Percentiles rank a stretch among this genome's conserved stretches.
Conservation (phyloP, 1,140 invertebrate genomes). For the Achatina immaculata region DNA sequence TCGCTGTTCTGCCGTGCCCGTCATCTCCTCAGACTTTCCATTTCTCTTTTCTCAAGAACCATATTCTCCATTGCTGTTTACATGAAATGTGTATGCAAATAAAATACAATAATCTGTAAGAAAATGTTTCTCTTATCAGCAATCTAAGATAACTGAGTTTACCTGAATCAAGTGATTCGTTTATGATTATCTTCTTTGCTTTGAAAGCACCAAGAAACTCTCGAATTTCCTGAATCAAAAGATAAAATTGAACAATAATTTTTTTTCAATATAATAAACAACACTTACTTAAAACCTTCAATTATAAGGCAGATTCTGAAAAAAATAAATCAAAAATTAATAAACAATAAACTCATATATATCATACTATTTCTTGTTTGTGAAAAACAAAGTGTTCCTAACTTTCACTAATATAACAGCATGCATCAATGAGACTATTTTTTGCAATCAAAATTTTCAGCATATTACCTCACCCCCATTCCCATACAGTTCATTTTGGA, state of each 20-base stretch:
- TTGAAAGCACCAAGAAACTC: constrained; percentile 37
- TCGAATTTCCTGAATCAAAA: constrained; percentile 33
- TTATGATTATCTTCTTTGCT: constrained; percentile 39
- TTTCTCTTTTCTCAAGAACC: too few relatives aligned
- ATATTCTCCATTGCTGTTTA: too few relatives aligned
- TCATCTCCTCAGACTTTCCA: too few relatives aligned
- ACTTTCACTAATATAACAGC: neutral
- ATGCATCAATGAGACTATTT: neutral
- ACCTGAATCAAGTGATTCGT: constrained; percentile 39
- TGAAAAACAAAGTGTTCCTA: neutral
- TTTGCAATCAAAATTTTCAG: too few relatives aligned
- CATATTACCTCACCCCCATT: too few relatives aligned
- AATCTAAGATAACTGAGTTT: too few relatives aligned
- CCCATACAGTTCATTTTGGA: too few relatives aligned
- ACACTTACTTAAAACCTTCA: neutral
- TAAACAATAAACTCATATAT: neutral
- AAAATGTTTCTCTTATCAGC: too few relatives aligned
- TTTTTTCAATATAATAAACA: neutral
- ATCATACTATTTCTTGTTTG: neutral
- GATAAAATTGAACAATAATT: neutral
- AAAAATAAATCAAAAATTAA: neutral
- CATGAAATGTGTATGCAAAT: too few relatives aligned
- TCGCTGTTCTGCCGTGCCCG: too few relatives aligned
- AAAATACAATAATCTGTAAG: too few relatives aligned
- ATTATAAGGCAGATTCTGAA: neutral